Percentiles rank a stretch among this genome's conserved stretches.
phyloP scores from a whole-genome alignment of 2,113 vertebrate species.

The Muntiacus reevesi region DNA sequence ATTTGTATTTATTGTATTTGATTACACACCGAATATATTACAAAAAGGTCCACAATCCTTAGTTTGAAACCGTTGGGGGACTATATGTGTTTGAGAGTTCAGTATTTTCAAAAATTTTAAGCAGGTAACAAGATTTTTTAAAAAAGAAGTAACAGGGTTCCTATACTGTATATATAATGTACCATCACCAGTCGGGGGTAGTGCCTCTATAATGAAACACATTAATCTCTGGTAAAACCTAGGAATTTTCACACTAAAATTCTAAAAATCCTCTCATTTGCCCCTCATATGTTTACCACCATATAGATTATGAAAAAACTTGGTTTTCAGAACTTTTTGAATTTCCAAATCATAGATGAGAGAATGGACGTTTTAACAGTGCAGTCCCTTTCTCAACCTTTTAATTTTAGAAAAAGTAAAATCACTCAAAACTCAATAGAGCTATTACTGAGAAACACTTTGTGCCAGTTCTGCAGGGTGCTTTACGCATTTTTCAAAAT shows the following conservation, averaged over 20 bases:
- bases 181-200: not conserved
- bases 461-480: not conserved
- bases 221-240: not conserved
- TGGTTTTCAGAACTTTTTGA: not conserved
- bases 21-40: not conserved
- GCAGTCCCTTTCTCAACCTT: not conserved
- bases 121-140: not conserved
- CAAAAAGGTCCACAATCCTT: not conserved
- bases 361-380: not conserved
- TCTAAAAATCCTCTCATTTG: not conserved
- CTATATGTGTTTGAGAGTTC: not conserved
- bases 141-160: not conserved
- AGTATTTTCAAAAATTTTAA: not conserved
- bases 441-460: not conserved
- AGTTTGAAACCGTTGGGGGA: not conserved
- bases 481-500: not conserved
- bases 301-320: not conserved
- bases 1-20: not conserved
- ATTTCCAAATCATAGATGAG: not conserved
- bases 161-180: not conserved
- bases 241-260: not conserved
- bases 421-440: not conserved
- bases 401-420: conserved; percentile 3
- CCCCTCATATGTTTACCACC: not conserved
- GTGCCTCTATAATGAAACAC: not conserved